Conservation (phyloP, 1,140 invertebrate genomes). For the Rhagoletis pomonella region DNA sequence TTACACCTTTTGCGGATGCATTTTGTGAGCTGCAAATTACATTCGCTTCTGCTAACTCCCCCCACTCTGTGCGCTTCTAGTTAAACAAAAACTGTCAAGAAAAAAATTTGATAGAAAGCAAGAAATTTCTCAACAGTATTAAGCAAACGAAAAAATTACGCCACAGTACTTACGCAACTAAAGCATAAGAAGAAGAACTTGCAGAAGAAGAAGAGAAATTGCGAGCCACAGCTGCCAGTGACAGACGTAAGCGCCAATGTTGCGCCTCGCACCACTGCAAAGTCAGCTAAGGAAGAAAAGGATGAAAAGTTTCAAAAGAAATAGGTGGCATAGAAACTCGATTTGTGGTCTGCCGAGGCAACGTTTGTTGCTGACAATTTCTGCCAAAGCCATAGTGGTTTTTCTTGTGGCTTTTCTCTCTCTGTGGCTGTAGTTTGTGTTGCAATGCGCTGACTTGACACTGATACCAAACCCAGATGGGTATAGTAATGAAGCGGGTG, state of each 20-base stretch:
- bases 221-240: conserved; percentile 16
- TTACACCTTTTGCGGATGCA: background rate
- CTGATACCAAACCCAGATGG: background rate
- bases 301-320: conserved; percentile 40
- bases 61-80: background rate
- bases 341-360: conserved; percentile 38
- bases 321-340: conserved; percentile 25
- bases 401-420: background rate
- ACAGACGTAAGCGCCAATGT: conserved; percentile 2
- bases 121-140: conserved; percentile 34
- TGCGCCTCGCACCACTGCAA: background rate
- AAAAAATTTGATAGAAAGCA: background rate
- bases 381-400: background rate
- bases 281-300: background rate
- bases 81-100: background rate
- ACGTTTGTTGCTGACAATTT: conserved; percentile 47
- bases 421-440: background rate
- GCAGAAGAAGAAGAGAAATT: background rate
- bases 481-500: no score
- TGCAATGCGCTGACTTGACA: conserved; percentile 6
- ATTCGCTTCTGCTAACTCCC: background rate
- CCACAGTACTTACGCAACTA: background rate
- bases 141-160: background rate
- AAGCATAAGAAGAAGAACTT: no score
- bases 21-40: conserved; percentile 20